Evolutionary conservation across 2,797 vertebrate species (phyloP).

Genomic region (Halcyon smyrnensis): DNA sequence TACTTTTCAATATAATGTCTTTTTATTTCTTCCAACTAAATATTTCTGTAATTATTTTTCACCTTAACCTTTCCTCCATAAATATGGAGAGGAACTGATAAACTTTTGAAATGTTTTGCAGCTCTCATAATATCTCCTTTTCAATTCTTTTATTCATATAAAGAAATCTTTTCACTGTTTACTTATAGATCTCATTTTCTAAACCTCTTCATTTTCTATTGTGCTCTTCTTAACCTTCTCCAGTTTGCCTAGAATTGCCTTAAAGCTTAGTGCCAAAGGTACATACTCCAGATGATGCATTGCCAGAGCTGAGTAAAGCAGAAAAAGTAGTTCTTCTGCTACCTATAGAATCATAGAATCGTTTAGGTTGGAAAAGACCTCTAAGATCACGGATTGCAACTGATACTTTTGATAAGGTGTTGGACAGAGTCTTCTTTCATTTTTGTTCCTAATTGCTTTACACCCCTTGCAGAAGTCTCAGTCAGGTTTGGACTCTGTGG

Average conservation of each 20-base stretch:
- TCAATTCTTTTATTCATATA: not conserved
- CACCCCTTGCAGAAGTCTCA: not conserved
- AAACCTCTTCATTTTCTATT: not conserved
- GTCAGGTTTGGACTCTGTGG: not conserved
- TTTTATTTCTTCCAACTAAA: not conserved
- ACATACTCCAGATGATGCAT: too few relatives aligned
- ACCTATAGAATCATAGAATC: not conserved
- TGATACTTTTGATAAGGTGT: not conserved
- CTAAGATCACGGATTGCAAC: not conserved
- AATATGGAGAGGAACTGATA: not conserved
- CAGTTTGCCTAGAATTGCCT: not conserved
- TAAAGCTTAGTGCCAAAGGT: not conserved
- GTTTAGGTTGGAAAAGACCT: not conserved
- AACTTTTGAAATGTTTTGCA: not conserved
- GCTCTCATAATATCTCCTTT: not conserved
- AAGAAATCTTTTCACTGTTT: not conserved
- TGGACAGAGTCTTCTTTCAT: not conserved
- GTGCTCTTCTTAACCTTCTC: not conserved
- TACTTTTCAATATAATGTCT: not conserved
- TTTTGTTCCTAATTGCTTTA: not conserved
- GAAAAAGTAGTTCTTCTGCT: not conserved
- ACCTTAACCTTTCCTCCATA: not conserved
- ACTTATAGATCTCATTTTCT: not conserved
- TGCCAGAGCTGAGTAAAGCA: not conserved
- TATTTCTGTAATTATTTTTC: not conserved